A percentile compares a stretch with the other conserved stretches of the same genome.
phyloP scores from a whole-genome alignment of 1,140 invertebrate genomes.

The Homarus americanus region DNA sequence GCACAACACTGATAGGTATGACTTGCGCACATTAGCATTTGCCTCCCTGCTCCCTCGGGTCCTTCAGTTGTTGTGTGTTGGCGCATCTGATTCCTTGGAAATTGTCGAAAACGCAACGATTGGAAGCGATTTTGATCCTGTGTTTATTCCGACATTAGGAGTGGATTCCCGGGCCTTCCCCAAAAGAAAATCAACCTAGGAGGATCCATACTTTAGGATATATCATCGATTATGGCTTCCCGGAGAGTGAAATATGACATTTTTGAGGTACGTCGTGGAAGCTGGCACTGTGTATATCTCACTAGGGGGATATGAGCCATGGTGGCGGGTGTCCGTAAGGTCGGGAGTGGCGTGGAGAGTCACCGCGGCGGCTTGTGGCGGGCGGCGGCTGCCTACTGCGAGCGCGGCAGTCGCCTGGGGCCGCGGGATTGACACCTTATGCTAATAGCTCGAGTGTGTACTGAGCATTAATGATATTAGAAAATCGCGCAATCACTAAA shows the following conservation, averaged over 20 bases:
- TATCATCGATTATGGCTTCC: slow-evolving; percentile 47
- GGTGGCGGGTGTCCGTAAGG: background rate
- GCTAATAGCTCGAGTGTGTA: slow-evolving; percentile 65
- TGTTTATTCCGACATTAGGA: slow-evolving; percentile 62
- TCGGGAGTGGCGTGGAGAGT: background rate
- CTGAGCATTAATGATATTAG: slow-evolving; percentile 69
- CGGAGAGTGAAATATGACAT: slow-evolving; percentile 43
- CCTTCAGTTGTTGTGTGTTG: slow-evolving; percentile 62
- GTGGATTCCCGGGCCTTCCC: slow-evolving; percentile 23
- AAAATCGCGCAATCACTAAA: slow-evolving; percentile 62
- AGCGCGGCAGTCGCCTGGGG: slow-evolving; percentile 13
- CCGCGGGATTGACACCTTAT: slow-evolving; percentile 61
- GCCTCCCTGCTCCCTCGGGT: slow-evolving; percentile 1
- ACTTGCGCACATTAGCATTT: slow-evolving; percentile 31
- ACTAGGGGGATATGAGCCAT: slow-evolving; percentile 14
- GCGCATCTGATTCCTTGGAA: slow-evolving; percentile 53
- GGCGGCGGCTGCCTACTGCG: background rate
- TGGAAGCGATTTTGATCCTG: slow-evolving; percentile 55
- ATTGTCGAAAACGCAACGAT: slow-evolving; percentile 52
- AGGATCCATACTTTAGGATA: slow-evolving; percentile 54
- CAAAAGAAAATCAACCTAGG: slow-evolving; percentile 39
- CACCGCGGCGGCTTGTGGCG: background rate
- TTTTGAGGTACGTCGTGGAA: slow-evolving; percentile 55
- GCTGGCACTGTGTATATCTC: background rate
- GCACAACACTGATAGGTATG: background rate